These are phyloP conservation scores for Diarsia dahlii DNA, from an alignment of 2,888 invertebrate genomes.

Conservation along the genomic window DNA sequence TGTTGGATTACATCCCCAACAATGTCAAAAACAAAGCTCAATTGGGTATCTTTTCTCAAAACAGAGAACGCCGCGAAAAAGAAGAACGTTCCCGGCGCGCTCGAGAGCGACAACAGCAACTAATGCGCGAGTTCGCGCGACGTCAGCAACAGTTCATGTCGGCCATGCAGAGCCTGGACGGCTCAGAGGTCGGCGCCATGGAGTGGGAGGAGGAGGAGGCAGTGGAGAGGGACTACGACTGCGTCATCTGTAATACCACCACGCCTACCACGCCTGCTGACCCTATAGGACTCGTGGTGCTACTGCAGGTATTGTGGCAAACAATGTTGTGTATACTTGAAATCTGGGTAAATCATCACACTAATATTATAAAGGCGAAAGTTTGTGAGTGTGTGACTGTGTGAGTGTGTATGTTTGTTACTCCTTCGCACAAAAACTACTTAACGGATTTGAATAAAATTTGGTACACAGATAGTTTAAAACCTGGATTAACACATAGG, in stretches of 20 bases:
- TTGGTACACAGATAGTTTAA: too few species aligned
- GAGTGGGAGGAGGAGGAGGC: slow-evolving; percentile 93
- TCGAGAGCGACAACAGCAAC: slow-evolving; percentile 96
- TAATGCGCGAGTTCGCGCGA: slow-evolving; percentile 98
- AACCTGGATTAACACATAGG: too few species aligned
- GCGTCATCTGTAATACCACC: slow-evolving; percentile 98
- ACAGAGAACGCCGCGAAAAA: slow-evolving; percentile 93
- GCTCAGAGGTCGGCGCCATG: slow-evolving; percentile 89
- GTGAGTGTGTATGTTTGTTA: too few species aligned
- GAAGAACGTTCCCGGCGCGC: slow-evolving; percentile 96
- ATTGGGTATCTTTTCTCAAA: not conserved
- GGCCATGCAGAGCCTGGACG: slow-evolving; percentile 86
- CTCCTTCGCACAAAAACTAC: too few species aligned
- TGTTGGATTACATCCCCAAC: not conserved
- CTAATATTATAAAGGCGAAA: too few species aligned
- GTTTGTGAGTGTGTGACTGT: too few species aligned
- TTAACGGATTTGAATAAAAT: too few species aligned
- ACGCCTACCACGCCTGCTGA: slow-evolving; percentile 95
- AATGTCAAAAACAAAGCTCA: not conserved
- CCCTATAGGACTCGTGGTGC: slow-evolving; percentile 96
- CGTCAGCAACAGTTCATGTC: slow-evolving; percentile 97
- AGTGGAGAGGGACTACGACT: slow-evolving; percentile 95
- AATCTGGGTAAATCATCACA: too few species aligned
- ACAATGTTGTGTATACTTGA: too few species aligned
- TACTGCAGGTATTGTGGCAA: slow-evolving; percentile 92